Evolutionary conservation across 2,797 vertebrate genomes (phyloP).

Genomic region (Tokudaia tokunoshimensis): DNA sequence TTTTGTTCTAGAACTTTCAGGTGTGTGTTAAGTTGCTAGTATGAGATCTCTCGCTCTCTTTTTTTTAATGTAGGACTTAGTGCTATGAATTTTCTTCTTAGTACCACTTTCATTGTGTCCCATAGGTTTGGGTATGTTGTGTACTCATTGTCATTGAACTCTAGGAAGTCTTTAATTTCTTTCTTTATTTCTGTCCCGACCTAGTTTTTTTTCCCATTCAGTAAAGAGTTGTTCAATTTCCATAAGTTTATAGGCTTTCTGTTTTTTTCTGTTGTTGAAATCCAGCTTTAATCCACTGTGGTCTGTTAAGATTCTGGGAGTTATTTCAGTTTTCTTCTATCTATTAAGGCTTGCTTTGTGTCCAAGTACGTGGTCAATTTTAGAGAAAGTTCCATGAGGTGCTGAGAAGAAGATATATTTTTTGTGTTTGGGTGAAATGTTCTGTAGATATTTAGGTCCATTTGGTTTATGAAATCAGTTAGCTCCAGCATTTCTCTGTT

Average conservation of each 20-base stretch:
- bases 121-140: neutral
- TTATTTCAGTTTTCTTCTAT: neutral
- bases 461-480: neutral
- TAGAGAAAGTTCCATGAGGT: no score
- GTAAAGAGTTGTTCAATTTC: neutral
- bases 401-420: no score
- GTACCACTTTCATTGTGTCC: no score
- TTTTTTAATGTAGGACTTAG: neutral
- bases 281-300: neutral
- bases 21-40: neutral
- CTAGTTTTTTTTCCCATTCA: neutral
- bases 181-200: neutral
- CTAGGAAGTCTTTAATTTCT: neutral
- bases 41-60: neutral
- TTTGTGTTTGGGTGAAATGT: no score
- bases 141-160: neutral
- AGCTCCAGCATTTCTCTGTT: neutral
- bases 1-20: neutral
- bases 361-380: no score
- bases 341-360: neutral
- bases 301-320: neutral
- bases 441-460: neutral
- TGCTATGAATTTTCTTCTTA: neutral
- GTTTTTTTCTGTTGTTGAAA: neutral
- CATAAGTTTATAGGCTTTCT: neutral